phyloP scores from a whole-genome alignment of 2,797 vertebrate genomes.

The Natrix natrix region DNA sequence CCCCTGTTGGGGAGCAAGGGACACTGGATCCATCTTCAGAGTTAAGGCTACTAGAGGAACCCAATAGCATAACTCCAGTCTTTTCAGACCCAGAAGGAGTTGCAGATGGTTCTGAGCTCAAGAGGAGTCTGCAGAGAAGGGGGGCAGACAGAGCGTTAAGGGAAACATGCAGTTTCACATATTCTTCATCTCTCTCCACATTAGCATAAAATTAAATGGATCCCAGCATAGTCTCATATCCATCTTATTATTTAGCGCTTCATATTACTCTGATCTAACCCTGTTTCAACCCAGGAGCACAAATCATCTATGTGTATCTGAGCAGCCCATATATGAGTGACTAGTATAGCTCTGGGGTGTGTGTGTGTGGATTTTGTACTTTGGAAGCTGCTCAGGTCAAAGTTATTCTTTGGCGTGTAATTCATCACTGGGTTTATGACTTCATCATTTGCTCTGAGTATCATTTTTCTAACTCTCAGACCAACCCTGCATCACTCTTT shows the following conservation, averaged over 20 bases:
- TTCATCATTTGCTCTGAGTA: neutral
- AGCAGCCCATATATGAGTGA: neutral
- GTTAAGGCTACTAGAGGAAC: constrained; percentile 75
- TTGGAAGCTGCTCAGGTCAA: neutral
- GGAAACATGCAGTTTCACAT: too few relatives aligned
- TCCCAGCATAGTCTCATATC: neutral
- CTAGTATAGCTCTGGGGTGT: neutral
- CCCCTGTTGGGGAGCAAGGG: constrained; percentile 53
- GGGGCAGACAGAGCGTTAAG: too few relatives aligned
- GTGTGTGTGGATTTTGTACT: neutral
- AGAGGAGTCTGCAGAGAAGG: constrained; percentile 67
- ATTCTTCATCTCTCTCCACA: neutral
- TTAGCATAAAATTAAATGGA: neutral
- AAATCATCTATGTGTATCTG: neutral
- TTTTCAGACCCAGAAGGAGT: constrained; percentile 68
- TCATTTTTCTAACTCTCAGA: neutral
- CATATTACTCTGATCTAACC: neutral
- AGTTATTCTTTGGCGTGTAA: neutral
- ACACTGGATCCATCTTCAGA: constrained; percentile 66
- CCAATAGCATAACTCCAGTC: constrained; percentile 72
- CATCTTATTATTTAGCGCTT: neutral
- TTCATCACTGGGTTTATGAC: neutral
- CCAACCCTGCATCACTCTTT: neutral
- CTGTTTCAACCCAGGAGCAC: neutral
- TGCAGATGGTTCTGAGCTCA: constrained; percentile 61